Evolutionary conservation across 30 jellyfish, hydroid and myxozoan species (phyloP).

Genomic region (Turritopsis dohrnii): DNA sequence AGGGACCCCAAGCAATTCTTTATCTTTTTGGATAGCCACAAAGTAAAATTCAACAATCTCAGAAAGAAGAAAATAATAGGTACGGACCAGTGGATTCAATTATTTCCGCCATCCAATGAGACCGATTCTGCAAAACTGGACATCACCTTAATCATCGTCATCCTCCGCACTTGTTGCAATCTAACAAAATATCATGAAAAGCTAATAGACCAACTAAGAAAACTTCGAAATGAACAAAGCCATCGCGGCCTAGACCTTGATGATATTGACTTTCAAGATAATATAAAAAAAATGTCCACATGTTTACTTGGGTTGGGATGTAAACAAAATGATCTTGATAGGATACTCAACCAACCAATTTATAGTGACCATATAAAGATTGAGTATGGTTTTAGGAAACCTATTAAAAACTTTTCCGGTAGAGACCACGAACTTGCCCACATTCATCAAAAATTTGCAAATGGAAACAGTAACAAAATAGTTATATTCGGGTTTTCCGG

Average conservation of each 20-base stretch:
- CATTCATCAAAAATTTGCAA: background rate
- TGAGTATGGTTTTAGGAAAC: background rate
- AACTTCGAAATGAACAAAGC: background rate
- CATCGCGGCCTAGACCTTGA: background rate
- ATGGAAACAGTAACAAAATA: background rate
- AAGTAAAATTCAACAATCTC: background rate
- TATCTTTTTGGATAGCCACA: background rate
- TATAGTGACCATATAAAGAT: background rate
- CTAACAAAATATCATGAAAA: background rate
- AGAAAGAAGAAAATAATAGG: background rate
- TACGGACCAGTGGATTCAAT: background rate
- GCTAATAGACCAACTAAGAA: background rate
- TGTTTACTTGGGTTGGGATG: background rate
- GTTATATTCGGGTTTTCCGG: background rate
- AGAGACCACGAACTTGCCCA: background rate
- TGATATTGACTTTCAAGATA: background rate
- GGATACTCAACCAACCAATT: background rate
- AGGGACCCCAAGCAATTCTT: background rate
- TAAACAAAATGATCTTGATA: background rate
- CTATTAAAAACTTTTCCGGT: background rate
- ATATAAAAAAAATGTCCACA: background rate
- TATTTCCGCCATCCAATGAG: background rate
- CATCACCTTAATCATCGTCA: background rate
- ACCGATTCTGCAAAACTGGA: background rate
- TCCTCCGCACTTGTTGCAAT: background rate